These are phyloP conservation scores for Brachypodius melanocephalos DNA, from an alignment of 2,113 vertebrate genomes.

Conservation along the genomic window DNA sequence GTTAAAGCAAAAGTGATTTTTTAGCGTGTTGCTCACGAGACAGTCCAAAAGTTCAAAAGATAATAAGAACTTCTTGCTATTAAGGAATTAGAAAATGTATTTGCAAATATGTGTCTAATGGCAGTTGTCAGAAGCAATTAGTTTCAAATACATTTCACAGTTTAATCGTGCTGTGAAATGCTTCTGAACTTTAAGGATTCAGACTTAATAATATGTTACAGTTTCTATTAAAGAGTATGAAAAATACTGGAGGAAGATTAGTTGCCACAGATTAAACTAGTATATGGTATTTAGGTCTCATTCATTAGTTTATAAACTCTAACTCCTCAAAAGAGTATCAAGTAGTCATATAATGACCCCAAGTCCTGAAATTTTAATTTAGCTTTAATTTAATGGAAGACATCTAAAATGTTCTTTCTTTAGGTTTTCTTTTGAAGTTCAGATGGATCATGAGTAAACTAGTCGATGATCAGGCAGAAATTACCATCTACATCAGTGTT, in stretches of 20 bases:
- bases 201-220: background rate
- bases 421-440: background rate
- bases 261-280: slow-evolving; percentile 15
- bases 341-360: background rate
- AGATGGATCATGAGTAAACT: background rate
- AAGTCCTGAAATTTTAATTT: background rate
- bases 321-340: background rate
- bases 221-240: slow-evolving; percentile 21
- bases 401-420: background rate
- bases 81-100: slow-evolving; percentile 16
- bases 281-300: background rate
- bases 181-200: slow-evolving; percentile 47
- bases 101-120: slow-evolving; percentile 37
- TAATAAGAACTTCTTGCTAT: background rate
- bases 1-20: background rate
- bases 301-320: slow-evolving; percentile 9
- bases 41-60: slow-evolving; percentile 2
- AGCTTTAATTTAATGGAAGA: background rate
- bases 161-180: slow-evolving; percentile 39
- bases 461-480: background rate
- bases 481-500: background rate
- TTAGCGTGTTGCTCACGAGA: background rate
- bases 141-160: slow-evolving; percentile 34
- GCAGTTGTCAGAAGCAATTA: slow-evolving; percentile 56
- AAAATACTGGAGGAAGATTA: slow-evolving; percentile 7